Percentiles rank a stretch among this genome's conserved stretches.
phyloP scores from a whole-genome alignment of 2,797 vertebrate genomes.

The Gastrophryne carolinensis region DNA sequence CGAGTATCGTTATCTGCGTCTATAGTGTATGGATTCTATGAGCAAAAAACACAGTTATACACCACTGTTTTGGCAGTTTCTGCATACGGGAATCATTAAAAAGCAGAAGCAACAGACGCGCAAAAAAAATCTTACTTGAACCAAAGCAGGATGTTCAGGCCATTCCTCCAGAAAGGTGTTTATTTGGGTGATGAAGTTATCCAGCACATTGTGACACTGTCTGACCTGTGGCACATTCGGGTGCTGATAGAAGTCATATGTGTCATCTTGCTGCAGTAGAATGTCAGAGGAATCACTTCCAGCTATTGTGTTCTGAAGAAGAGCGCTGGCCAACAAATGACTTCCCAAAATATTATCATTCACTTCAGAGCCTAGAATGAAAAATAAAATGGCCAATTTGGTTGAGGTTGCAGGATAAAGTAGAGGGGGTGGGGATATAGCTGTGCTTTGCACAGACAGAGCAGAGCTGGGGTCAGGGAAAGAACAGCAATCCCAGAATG shows the following conservation, averaged over 20 bases:
- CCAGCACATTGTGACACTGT: conserved; percentile 81
- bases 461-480: no score
- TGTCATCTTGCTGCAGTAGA: conserved; percentile 72
- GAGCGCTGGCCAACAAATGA: conserved; percentile 80
- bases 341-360: conserved; percentile 81
- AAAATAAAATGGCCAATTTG: conserved; percentile 17
- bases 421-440: no score
- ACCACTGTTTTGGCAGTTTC: no score
- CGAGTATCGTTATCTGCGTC: no score
- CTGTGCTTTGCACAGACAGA: no score
- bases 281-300: conserved; percentile 71
- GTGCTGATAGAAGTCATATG: conserved; percentile 94
- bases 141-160: conserved; percentile 90
- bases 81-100: no score
- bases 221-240: conserved; percentile 85
- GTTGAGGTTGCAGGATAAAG: no score
- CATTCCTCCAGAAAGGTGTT: conserved; percentile 81
- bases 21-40: no score
- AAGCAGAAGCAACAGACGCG: no score
- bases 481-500: no score
- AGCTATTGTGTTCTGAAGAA: conserved; percentile 85
- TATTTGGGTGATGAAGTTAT: conserved; percentile 75
- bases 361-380: conserved; percentile 79
- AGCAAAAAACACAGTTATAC: no score
- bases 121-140: conserved; percentile 77